Base-by-base conservation (phyloP, 1,140 invertebrate genomes). In the Drosophila sproati region DNA sequence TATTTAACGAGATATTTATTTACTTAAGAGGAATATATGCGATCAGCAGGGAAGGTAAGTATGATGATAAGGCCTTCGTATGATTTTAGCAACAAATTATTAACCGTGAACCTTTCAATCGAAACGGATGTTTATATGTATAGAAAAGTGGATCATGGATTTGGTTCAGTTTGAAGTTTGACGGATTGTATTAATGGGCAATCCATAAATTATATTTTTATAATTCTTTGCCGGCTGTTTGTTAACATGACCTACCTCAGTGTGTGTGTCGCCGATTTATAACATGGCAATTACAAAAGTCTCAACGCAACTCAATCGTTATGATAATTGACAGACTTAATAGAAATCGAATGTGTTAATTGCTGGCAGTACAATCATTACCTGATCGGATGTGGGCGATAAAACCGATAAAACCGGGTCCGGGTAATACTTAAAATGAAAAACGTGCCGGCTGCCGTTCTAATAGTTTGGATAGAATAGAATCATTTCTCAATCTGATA, bases 281-380 rank as follows among this genome's bases (percentile, higher is more conserved):
- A 78, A 73, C 68, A 73, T 78, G 78, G 66, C 74, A 85, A 79
- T 90, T 89, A 80, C 60, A 73, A 80, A 50, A 62, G 47, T 5
- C 41, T 37, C 34, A 31, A 64, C 5, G 35, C 20, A 69, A 41
- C 63, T 61, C 64, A 68, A 63, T 71, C 83, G 81, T 85, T 85
- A 81, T 88, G 89, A 85, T 88, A 88, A 88, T 88, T 89, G 78
- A 70, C 79, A 71, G 73, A 78, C 63, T 68, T 78, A 87, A 82
- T 82, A 61, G 51, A 73, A 82, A 71, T 69, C 70, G 73, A 83
- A 80, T 89, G 80, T 87, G 77, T 74, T 83, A 87, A 86, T 85
- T 82, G 82, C 67, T 55, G 70, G 55, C 63, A 76, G 60, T 67
- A 72, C 52, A 48, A 47, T 29, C n/a, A 37, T 37, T 37, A 43